phyloP scores from a whole-genome alignment of 2,797 vertebrate species.

The Clarias laeviceps region DNA sequence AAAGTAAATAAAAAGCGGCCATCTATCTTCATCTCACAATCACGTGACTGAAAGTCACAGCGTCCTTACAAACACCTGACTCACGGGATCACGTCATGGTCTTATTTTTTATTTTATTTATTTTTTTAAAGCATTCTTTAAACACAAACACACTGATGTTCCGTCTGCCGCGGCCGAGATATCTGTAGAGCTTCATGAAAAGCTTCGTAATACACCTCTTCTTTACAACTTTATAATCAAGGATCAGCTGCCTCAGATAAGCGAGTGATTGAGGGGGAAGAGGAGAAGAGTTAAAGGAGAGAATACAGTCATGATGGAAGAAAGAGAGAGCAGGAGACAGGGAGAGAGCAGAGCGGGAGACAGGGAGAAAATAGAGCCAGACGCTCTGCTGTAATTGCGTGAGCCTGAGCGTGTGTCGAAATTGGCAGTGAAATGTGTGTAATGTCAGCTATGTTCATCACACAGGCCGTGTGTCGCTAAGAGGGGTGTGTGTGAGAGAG shows the following conservation, averaged over 20 bases:
- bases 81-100: neutral
- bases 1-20: no score
- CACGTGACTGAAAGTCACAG: neutral
- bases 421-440: constrained; percentile 49
- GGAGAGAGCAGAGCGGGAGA: no score
- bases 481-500: neutral
- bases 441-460: constrained; percentile 53
- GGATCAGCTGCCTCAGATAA: neutral
- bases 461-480: constrained; percentile 37
- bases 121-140: neutral
- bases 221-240: neutral
- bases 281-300: neutral
- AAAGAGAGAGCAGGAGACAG: neutral
- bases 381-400: constrained; percentile 38
- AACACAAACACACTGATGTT: neutral
- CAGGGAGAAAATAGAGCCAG: neutral
- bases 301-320: neutral
- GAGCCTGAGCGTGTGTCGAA: constrained; percentile 29
- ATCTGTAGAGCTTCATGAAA: neutral
- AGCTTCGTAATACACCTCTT: neutral
- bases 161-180: neutral
- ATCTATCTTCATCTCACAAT: no score
- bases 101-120: no score
- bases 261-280: neutral
- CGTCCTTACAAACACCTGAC: neutral